Percentiles rank a stretch among this genome's conserved stretches.
Conservation (phyloP, 2,888 invertebrate genomes). For the Bimastos eiseni region DNA sequence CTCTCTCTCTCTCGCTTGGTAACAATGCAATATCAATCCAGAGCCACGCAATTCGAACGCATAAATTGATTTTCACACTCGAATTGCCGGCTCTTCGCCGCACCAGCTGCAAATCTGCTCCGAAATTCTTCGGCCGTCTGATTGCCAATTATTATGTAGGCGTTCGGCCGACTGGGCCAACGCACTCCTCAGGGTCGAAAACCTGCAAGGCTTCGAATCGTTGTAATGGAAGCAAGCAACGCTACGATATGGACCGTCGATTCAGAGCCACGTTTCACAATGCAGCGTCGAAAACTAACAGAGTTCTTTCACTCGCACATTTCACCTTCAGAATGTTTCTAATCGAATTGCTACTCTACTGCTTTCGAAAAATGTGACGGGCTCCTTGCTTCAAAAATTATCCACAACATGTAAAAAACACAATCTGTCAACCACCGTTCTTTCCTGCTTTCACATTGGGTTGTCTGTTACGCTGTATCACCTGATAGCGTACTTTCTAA, state of each 20-base stretch:
- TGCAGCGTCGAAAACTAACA: not conserved
- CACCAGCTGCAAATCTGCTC: not conserved
- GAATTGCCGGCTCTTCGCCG: not conserved
- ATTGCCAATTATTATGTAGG: slow-evolving; percentile 13
- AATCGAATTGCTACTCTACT: too few species aligned
- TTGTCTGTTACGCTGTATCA: too few species aligned
- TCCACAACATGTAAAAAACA: too few species aligned
- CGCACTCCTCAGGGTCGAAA: not conserved
- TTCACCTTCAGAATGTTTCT: not conserved
- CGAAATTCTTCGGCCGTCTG: not conserved
- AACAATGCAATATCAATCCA: slow-evolving; percentile 7
- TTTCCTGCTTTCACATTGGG: too few species aligned
- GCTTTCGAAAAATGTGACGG: too few species aligned
- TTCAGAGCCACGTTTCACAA: not conserved
- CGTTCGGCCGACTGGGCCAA: not conserved
- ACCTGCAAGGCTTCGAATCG: not conserved
- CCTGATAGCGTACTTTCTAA: too few species aligned
- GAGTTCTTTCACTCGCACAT: not conserved
- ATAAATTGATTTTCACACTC: slow-evolving; percentile 13
- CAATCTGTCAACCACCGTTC: too few species aligned
- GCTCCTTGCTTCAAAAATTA: too few species aligned
- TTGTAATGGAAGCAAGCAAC: not conserved
- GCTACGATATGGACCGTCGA: not conserved
- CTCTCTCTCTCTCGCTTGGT: not conserved
- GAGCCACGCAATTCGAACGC: not conserved